Evolutionary conservation across 2,113 vertebrate genomes (phyloP), one percentile per base, ranked within the genome.

Genomic region (Piaya cayana): DNA sequence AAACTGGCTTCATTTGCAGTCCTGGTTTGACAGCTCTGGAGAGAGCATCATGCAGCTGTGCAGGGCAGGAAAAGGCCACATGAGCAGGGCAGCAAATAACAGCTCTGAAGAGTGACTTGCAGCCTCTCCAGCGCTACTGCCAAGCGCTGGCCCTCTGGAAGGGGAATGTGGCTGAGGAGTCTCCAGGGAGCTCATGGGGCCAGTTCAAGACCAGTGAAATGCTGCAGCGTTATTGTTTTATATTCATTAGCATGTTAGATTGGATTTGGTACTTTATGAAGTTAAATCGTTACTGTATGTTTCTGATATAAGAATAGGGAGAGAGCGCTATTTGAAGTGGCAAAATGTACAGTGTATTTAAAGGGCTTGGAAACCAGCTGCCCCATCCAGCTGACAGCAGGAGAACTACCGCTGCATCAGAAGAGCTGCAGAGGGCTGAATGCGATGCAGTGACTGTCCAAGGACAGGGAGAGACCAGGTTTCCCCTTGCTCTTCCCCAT

Each of bases 11-110:
- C 64, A 62, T 89, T 81, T 91, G 86, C 82, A 87, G 84, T 30
- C 70, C 76, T 77, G 81, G 22, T 84, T 90, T 94, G 91, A 77
- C 93, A 84, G 93, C 88, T 76, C 81, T 55, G 86, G 83, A 82
- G 64, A 79, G 90, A 90, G 81, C 86, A 67, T 19, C 4, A 45
- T 37, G 90, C 96, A 96, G 96, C 94, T 96, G 97, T 74, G 72
- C 71, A 2, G 77, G 88, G 84, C 95, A 97, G 97, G 97, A 97
- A 97, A 75, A 93, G 95, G 94, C 94, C 19, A 7, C 5, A 5
- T 42, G 93, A 95, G 87, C 89, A 80, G 95, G 88, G 85, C 86
- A 78, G 86, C 86, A 90, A 85, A 95, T 90, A 91, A 79, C 19
- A 27, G 81, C 82, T 77, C 91, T 50, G 75, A 26, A 56, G 63